phyloP scores from a whole-genome alignment of 1,140 invertebrate species.

The Helicoverpa armigera region DNA sequence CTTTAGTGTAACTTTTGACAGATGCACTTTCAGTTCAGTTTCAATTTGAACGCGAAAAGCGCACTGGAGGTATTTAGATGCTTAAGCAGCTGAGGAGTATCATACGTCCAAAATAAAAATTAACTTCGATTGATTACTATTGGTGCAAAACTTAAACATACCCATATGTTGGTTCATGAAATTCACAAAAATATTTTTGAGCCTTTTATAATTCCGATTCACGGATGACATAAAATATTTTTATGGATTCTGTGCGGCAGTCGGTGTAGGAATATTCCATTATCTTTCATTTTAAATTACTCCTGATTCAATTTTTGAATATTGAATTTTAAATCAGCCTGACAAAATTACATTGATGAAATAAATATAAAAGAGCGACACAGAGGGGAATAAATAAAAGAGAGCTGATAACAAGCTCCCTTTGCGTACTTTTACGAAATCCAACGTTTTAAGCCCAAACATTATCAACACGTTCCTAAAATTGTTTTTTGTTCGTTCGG shows the following conservation, averaged over 20 bases:
- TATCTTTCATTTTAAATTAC: background rate
- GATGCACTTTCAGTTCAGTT: background rate
- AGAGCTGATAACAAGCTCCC: background rate
- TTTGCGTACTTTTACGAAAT: conserved; percentile 7
- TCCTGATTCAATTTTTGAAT: background rate
- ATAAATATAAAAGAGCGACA: background rate
- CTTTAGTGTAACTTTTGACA: background rate
- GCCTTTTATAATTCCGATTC: too few species aligned
- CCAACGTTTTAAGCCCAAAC: conserved; percentile 17
- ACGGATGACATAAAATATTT: background rate
- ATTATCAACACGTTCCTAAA: conserved; percentile 3
- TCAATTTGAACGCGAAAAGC: too few species aligned
- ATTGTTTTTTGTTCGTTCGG: conserved; percentile 36
- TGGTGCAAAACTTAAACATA: too few species aligned
- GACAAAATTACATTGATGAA: background rate
- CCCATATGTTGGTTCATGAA: too few species aligned
- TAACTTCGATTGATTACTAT: too few species aligned
- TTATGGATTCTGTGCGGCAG: background rate
- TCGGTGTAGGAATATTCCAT: background rate
- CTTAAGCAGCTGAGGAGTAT: too few species aligned
- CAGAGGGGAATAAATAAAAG: background rate
- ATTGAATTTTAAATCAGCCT: conserved; percentile 10
- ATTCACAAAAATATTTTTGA: too few species aligned
- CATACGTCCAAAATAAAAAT: too few species aligned
- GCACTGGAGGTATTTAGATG: too few species aligned